These are phyloP conservation scores for Ochotona princeps DNA, from an alignment of 2,113 vertebrate genomes.

Conservation along the genomic window DNA sequence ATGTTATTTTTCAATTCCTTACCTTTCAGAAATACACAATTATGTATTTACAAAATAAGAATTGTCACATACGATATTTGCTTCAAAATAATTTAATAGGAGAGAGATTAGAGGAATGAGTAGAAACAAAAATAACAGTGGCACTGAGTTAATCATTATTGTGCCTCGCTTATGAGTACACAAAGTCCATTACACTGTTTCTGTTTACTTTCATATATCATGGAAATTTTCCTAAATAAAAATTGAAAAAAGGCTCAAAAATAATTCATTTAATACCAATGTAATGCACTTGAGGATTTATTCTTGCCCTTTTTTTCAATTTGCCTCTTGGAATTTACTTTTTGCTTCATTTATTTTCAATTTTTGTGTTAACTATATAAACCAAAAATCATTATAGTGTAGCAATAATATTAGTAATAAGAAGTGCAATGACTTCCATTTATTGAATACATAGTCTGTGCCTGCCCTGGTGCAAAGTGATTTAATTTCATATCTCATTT, in stretches of 20 bases:
- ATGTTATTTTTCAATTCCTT: constrained; percentile 42
- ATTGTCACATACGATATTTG: background rate
- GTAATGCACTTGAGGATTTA: background rate
- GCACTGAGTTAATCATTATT: background rate
- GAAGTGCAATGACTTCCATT: constrained; percentile 16
- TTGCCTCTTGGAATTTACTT: constrained; percentile 35
- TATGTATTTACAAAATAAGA: constrained; percentile 17
- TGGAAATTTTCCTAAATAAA: constrained; percentile 39
- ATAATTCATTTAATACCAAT: background rate
- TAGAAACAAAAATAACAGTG: constrained; percentile 44
- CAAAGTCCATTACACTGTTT: constrained; percentile 14
- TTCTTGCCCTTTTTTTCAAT: background rate
- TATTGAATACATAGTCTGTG: constrained; percentile 52
- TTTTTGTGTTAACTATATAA: constrained; percentile 48
- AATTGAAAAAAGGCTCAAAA: background rate
- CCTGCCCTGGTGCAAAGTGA: background rate
- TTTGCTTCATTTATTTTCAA: constrained; percentile 51
- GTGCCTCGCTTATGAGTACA: background rate
- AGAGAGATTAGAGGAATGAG: background rate
- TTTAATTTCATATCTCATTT: constrained; percentile 58
- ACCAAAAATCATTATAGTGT: constrained; percentile 28
- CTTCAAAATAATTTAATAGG: constrained; percentile 29
- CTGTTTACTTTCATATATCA: constrained; percentile 13
- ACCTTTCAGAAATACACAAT: constrained; percentile 29
- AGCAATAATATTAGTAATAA: constrained; percentile 40